Conservation (phyloP, 2,888 invertebrate genomes). For the Cryptops parisi region DNA sequence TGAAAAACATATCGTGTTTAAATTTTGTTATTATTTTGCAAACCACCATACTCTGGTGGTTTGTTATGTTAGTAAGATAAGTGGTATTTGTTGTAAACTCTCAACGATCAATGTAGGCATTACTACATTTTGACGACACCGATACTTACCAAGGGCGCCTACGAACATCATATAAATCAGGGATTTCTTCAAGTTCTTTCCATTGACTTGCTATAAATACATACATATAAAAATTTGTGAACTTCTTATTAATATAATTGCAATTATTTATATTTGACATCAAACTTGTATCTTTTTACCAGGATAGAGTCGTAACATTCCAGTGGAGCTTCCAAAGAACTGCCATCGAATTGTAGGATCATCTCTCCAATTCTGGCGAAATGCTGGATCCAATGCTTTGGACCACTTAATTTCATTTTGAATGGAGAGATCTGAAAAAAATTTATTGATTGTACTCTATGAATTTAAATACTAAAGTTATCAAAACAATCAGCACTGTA, state of each 20-base stretch:
- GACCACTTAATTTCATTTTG: conserved; percentile 9
- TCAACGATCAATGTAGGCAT: too few species aligned
- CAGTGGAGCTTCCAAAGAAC: conserved; percentile 9
- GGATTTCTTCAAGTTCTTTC: conserved; percentile 1
- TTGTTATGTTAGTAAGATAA: too few species aligned
- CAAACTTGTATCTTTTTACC: too few species aligned
- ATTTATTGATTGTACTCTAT: neutral
- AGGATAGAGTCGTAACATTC: conserved; percentile 7
- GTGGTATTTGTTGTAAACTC: too few species aligned
- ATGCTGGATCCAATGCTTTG: conserved; percentile 3
- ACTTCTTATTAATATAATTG: too few species aligned
- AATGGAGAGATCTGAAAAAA: neutral
- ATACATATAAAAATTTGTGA: too few species aligned
- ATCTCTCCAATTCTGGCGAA: neutral
- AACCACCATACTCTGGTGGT: too few species aligned
- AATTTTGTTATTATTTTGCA: too few species aligned
- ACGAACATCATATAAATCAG: conserved; percentile 35
- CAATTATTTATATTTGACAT: too few species aligned
- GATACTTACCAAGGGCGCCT: conserved; percentile 32
- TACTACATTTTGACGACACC: too few species aligned
- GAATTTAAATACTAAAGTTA: neutral
- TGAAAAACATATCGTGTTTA: too few species aligned
- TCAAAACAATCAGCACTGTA: neutral
- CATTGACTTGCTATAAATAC: conserved; percentile 1
- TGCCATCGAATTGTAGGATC: conserved; percentile 9